These are phyloP conservation scores for Australoheros scitulus DNA, from an alignment of 2,113 vertebrate species.

Conservation along the genomic window DNA sequence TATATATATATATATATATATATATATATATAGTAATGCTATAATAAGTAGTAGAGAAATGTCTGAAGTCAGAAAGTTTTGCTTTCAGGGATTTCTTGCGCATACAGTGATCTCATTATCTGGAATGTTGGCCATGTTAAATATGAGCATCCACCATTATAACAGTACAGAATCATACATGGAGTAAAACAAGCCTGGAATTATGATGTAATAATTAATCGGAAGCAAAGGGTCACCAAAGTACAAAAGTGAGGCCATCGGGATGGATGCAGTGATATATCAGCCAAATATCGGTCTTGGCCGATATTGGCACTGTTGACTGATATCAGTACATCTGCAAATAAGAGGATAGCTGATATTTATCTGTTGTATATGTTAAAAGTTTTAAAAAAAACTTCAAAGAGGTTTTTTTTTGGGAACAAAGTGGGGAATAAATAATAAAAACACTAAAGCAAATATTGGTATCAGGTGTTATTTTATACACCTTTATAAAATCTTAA, in stretches of 20 bases:
- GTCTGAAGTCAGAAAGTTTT: too few relatives aligned
- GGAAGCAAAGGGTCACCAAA: not conserved
- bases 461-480: not conserved
- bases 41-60: too few relatives aligned
- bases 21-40: too few relatives aligned
- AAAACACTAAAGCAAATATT: not conserved
- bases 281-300: not conserved
- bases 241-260: not conserved
- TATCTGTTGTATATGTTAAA: not conserved
- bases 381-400: too few relatives aligned
- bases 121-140: too few relatives aligned
- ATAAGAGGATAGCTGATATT: not conserved
- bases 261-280: not conserved
- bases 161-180: not conserved
- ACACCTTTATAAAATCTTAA: too few relatives aligned
- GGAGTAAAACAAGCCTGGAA: not conserved
- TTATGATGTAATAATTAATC: not conserved
- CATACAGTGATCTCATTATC: too few relatives aligned
- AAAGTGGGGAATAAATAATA: not conserved
- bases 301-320: not conserved
- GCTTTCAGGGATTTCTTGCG: too few relatives aligned
- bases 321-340: not conserved
- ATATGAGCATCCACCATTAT: not conserved
- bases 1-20: too few relatives aligned
- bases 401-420: too few relatives aligned